phyloP scores from a whole-genome alignment of 2,888 invertebrate genomes.

The Himalopsyche kuldschensis region DNA sequence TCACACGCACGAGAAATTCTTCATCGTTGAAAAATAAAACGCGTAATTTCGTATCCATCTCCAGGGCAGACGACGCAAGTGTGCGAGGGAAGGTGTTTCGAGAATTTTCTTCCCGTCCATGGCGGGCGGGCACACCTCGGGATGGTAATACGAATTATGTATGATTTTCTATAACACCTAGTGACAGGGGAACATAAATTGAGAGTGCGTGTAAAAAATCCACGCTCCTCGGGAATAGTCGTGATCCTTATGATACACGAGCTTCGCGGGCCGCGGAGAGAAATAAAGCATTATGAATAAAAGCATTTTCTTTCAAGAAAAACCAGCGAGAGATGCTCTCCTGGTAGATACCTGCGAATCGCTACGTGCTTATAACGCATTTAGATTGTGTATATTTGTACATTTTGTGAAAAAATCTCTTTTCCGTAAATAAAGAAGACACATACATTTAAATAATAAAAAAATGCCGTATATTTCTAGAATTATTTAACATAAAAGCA shows the following conservation, averaged over 20 bases:
- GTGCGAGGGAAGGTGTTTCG: not conserved
- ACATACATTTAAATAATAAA: too few species aligned
- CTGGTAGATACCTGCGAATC: slow-evolving; percentile 12
- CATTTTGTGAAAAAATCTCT: too few species aligned
- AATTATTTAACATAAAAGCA: too few species aligned
- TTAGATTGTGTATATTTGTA: not conserved
- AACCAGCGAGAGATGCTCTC: not conserved
- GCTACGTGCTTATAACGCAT: slow-evolving; percentile 25
- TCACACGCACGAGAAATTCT: not conserved
- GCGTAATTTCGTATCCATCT: not conserved
- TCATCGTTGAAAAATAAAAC: not conserved
- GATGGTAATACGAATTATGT: slow-evolving; percentile 34
- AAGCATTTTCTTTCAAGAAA: slow-evolving; percentile 24
- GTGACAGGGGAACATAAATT: slow-evolving; percentile 38
- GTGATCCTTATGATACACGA: slow-evolving; percentile 26
- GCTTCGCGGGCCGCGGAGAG: slow-evolving; percentile 10
- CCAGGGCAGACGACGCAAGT: not conserved
- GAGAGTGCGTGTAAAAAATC: slow-evolving; percentile 34
- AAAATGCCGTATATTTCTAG: too few species aligned
- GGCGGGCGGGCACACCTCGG: not conserved
- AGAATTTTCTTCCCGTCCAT: not conserved
- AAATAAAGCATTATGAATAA: slow-evolving; percentile 27
- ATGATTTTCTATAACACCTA: slow-evolving; percentile 39
- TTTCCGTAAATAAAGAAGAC: too few species aligned
- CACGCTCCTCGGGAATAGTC: slow-evolving; percentile 2